Evolutionary conservation across 2,113 vertebrate species (phyloP), one percentile per base, ranked within the genome.

Genomic region (Chaetodon trifascialis): DNA sequence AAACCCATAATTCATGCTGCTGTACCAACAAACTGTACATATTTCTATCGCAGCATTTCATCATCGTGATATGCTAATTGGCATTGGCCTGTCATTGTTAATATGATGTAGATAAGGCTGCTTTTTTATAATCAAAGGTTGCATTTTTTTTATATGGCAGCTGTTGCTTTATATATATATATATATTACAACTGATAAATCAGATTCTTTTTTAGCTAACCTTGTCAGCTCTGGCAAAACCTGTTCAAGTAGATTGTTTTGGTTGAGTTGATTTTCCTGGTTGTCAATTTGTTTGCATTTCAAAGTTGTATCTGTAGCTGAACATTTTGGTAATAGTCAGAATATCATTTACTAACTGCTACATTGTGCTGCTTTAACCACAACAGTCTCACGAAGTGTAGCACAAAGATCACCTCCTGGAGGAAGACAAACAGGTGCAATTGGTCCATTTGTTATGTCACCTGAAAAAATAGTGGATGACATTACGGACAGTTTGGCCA

Each of bases 1-100:
- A 44, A 72, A 65, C n/a, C 21, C 19, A 54, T 76, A 46, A 65
- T 52, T 64, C n/a, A 58, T 56, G 6, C n/a, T 52, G 16, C 5
- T 44, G 34, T 36, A 19, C 62, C 4, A 34, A n/a, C 11, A 74
- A 75, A 5, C 9, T 59, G 5, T 49, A 23, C 5, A 49, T 58
- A 11, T 30, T 30, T 30, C 51, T 15, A 40, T 55, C n/a, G 17
- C 1, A 1, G 7, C 17, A 65, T 40, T 40, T 30, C 30, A 30
- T 30, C 30, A 30, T 30, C 3, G 30, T n/a, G 47, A 52, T 2
- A 64, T 47, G 40, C 5, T 56, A 36, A 40, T 1, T 59, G 55
- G 40, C 42, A 19, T 15, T 19, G 10, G 14, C 44, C 36, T 16
- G 15, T n/a, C 67, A 44, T 21, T 11, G 36, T 44, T 59, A 40